Conservation (phyloP, 1,140 invertebrate species). For the Dendrolimus punctatus region DNA sequence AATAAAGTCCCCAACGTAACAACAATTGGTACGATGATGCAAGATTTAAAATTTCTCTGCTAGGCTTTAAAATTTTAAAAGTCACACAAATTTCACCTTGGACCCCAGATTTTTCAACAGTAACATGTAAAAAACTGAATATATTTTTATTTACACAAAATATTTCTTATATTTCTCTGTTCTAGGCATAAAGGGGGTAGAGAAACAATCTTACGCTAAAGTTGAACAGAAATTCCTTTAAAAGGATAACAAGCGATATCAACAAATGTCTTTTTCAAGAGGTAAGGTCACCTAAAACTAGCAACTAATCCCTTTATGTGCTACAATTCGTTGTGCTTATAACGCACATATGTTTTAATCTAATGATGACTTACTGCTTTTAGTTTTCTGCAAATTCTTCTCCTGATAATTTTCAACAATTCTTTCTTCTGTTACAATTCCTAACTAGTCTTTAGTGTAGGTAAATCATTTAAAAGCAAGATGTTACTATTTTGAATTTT, state of each 20-base stretch:
- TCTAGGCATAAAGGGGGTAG: conserved; percentile 39
- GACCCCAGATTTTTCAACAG: conserved; percentile 59
- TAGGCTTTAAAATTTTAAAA: conserved; percentile 12
- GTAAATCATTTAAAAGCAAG: too few species aligned
- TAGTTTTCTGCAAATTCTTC: too few species aligned
- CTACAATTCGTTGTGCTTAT: conserved; percentile 41
- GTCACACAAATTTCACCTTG: conserved; percentile 40
- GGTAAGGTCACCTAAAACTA: conserved; percentile 51
- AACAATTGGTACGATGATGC: conserved; percentile 5
- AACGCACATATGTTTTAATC: conserved; percentile 17
- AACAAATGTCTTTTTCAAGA: conserved; percentile 54
- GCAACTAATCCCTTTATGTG: conserved; percentile 45
- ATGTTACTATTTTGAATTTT: too few species aligned
- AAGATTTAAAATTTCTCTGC: conserved; percentile 17
- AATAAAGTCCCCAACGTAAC: conserved; percentile 4
- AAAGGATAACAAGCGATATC: conserved; percentile 67
- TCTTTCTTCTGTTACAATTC: too few species aligned
- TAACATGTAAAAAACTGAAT: conserved; percentile 52
- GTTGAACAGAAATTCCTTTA: conserved; percentile 57
- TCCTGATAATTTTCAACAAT: too few species aligned
- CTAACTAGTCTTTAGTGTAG: too few species aligned
- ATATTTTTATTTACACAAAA: conserved; percentile 40
- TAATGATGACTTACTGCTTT: too few species aligned
- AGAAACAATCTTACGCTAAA: conserved; percentile 55
- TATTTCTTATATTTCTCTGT: conserved; percentile 43